Conservation (phyloP, 2,888 invertebrate genomes). For the Dynastes maya region DNA sequence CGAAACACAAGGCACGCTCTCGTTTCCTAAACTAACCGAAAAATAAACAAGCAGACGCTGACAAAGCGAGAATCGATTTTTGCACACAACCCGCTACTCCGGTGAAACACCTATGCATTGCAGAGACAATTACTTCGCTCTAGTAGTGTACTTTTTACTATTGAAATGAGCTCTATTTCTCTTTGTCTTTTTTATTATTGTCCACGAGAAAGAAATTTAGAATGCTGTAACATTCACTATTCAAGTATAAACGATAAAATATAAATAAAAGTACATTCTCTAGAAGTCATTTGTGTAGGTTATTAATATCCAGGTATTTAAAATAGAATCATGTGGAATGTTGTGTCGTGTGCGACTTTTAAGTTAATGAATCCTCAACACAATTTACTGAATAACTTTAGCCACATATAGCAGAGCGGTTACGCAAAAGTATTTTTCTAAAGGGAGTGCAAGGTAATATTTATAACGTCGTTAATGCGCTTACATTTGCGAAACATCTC, state of each 20-base stretch:
- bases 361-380: constrained; percentile 10
- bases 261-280: background rate
- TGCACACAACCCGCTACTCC: too few relatives aligned
- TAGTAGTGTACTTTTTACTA: too few relatives aligned
- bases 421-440: background rate
- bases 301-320: constrained; percentile 7
- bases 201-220: too few relatives aligned
- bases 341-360: background rate
- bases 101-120: too few relatives aligned
- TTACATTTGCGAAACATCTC: background rate
- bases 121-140: too few relatives aligned
- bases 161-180: too few relatives aligned
- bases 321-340: constrained; percentile 19
- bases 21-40: too few relatives aligned
- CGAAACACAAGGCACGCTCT: too few relatives aligned
- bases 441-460: background rate
- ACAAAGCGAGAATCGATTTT: too few relatives aligned
- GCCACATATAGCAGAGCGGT: background rate
- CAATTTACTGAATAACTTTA: background rate
- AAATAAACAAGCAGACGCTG: too few relatives aligned
- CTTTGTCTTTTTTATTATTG: too few relatives aligned
- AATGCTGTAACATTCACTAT: background rate
- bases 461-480: background rate
- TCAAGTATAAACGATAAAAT: background rate
- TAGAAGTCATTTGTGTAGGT: constrained; percentile 1